These are phyloP conservation scores for Psettodes erumei DNA, from an alignment of 2,113 vertebrate species.

Conservation along the genomic window DNA sequence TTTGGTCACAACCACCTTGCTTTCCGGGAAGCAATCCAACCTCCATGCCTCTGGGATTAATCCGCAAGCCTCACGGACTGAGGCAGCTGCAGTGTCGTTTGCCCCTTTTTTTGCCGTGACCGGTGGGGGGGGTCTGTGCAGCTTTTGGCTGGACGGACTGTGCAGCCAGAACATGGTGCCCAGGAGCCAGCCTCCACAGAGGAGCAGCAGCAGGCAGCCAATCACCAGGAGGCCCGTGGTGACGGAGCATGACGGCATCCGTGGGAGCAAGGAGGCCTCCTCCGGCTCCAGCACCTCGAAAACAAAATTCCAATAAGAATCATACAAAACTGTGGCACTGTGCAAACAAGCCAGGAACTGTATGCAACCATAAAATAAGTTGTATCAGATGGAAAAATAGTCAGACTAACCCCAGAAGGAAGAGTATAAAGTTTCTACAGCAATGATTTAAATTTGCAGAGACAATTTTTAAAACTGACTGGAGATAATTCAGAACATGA, in stretches of 20 bases:
- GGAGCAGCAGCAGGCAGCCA: slow-evolving; percentile 76
- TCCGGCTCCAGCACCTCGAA: slow-evolving; percentile 64
- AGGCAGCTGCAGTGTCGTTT: background rate
- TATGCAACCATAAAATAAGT: background rate
- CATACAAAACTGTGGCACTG: too few species aligned
- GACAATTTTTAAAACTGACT: background rate
- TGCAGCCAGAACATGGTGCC: slow-evolving; percentile 82
- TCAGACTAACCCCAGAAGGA: too few species aligned
- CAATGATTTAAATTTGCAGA: background rate
- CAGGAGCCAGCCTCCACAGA: slow-evolving; percentile 79
- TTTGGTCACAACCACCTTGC: slow-evolving; percentile 80
- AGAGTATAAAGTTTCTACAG: background rate
- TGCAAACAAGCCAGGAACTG: background rate
- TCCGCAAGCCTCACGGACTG: slow-evolving; percentile 61
- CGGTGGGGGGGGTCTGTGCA: slow-evolving; percentile 56
- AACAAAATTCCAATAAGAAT: background rate
- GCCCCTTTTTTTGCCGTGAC: slow-evolving; percentile 11
- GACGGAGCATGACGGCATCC: slow-evolving; percentile 67
- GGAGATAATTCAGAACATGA: background rate
- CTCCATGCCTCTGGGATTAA: slow-evolving; percentile 77
- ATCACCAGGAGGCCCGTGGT: slow-evolving; percentile 73
- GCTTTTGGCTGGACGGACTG: slow-evolving; percentile 39
- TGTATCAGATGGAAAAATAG: too few species aligned
- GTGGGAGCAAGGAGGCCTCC: slow-evolving; percentile 70
- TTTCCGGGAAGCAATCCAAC: slow-evolving; percentile 91